Evolutionary conservation across 1,140 invertebrate species (phyloP), one percentile per base, ranked within the genome.

Genomic region (Drosophila fuyamai): DNA sequence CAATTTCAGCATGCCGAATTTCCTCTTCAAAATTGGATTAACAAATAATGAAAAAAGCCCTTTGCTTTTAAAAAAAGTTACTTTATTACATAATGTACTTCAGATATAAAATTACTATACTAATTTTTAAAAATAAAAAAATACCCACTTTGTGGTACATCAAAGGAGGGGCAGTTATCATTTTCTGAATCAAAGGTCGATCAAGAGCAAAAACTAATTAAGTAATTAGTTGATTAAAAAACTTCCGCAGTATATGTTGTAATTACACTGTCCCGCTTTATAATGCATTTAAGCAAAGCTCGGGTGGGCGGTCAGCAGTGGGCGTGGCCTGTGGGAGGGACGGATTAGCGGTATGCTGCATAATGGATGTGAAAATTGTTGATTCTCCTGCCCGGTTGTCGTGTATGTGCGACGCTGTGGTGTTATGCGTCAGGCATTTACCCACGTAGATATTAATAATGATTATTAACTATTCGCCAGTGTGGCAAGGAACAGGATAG

Each of bases 391-490:
- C 62, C 47, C 16, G 58, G n/a, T 36, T 13, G 14, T 38, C 48
- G 67, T 77, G 57, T 56, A 41, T 48, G 16, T 47, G 27, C 59
- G 51, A 35, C 53, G 68, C 58, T 78, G 77, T 68, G 59, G 59
- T 66, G 63, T 72, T 72, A 58, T 81, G 55, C 60, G 46, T 18
- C 65, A 61, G 48, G 38, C 67, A 56, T 57, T 75, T 55, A 48
- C 43, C 61, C 67, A 79, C 59, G 74, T 65, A 61, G 61, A 74
- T 65, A 79, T 79, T 82, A 83, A 83, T 82, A 82, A 82, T 75
- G 59, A 66, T 83, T 83, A 82, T 83, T 83, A 75, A 79, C 62
- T 78, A 78, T 81, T 67, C 77, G 67, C 44, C 13, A 60, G 44
- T 18, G 13, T 40, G 38, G 58, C 50, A 66, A 44, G 57, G 50